Evolutionary conservation across 1,140 invertebrate genomes (phyloP).

Genomic region (Diprion similis): DNA sequence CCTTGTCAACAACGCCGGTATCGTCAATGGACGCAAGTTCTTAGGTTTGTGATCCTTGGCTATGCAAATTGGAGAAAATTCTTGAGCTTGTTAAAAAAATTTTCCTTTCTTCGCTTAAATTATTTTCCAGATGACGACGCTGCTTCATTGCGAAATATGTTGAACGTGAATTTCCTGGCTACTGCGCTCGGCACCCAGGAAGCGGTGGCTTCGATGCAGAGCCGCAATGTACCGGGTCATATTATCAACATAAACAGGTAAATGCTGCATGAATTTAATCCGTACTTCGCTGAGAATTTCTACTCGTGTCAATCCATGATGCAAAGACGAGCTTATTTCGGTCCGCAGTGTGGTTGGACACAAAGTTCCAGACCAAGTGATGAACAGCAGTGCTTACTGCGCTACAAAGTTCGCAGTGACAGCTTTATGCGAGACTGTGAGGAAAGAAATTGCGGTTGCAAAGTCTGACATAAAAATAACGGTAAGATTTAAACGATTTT

Average conservation of each 20-base stretch:
- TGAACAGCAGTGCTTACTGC: constrained; percentile 57
- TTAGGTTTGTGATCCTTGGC: constrained; percentile 44
- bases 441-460: constrained; percentile 63
- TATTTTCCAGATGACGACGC: constrained; percentile 48
- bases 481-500: constrained; percentile 44
- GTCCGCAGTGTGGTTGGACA: constrained; percentile 49
- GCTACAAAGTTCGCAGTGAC: constrained; percentile 68
- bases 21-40: constrained; percentile 42
- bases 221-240: constrained; percentile 69
- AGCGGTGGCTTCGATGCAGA: constrained; percentile 71
- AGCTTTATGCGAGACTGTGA: constrained; percentile 64
- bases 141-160: constrained; percentile 60
- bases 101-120: constrained; percentile 16
- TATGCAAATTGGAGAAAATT: background rate
- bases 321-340: constrained; percentile 7
- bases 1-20: constrained; percentile 71
- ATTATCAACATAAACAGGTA: constrained; percentile 75
- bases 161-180: constrained; percentile 74
- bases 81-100: too few species aligned
- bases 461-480: constrained; percentile 66
- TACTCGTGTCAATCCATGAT: background rate
- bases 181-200: constrained; percentile 72
- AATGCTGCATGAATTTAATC: constrained; percentile 14
- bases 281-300: background rate
- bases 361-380: constrained; percentile 37